Evolutionary conservation across 2,113 vertebrate genomes (phyloP).

Genomic region (Sorex araneus): DNA sequence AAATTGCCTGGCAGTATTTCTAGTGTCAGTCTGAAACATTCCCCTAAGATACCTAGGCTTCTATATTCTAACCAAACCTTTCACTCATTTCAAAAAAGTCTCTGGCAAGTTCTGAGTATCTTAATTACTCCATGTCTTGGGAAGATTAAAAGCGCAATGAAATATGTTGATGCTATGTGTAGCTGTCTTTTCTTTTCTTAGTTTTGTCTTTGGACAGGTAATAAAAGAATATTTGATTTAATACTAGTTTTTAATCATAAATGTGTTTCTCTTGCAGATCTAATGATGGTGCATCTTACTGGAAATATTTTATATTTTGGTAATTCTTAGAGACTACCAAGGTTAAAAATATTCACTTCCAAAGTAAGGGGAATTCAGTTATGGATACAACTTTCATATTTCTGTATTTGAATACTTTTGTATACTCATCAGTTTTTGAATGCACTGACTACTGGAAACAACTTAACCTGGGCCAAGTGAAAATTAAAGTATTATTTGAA

Average conservation of each 20-base stretch:
- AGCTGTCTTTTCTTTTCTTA: background rate
- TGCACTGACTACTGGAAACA: background rate
- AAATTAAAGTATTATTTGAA: background rate
- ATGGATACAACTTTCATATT: background rate
- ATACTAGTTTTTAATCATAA: background rate
- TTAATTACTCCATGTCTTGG: constrained; percentile 51
- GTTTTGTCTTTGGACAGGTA: background rate
- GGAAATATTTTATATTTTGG: constrained; percentile 23
- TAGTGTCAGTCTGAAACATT: constrained; percentile 50
- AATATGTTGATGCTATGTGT: background rate
- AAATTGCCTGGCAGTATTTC: constrained; percentile 48
- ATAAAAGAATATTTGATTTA: background rate
- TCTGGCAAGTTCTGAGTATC: constrained; percentile 52
- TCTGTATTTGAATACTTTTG: background rate
- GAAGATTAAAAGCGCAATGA: constrained; percentile 27
- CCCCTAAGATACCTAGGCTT: constrained; percentile 49
- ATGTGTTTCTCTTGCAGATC: background rate
- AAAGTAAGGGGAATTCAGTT: background rate
- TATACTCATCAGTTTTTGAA: background rate
- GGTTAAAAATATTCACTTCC: background rate
- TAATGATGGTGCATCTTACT: background rate
- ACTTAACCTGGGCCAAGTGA: background rate
- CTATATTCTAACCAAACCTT: constrained; percentile 39
- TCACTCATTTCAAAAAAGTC: constrained; percentile 33
- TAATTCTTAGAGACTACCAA: background rate